Evolutionary conservation across 2,113 vertebrate genomes (phyloP).

Genomic region (Bombycilla garrulus): DNA sequence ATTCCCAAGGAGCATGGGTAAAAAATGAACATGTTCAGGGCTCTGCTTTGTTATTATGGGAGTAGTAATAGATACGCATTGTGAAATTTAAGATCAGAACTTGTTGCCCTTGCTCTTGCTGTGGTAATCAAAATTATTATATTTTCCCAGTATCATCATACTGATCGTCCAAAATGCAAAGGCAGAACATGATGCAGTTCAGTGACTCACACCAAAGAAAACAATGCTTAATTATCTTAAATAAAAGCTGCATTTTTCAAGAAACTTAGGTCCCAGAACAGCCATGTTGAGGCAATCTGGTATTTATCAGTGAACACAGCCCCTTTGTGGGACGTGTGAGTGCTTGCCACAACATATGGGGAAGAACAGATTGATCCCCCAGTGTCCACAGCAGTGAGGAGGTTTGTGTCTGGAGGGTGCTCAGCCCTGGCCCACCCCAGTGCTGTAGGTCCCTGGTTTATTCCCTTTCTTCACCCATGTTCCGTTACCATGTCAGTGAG

Average conservation of each 20-base stretch:
- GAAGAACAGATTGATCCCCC: neutral
- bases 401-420: neutral
- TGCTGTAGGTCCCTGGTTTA: neutral
- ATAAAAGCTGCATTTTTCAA: constrained; percentile 53
- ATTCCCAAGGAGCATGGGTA: neutral
- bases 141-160: constrained; percentile 44
- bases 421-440: neutral
- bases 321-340: neutral
- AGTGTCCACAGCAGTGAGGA: neutral
- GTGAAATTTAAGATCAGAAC: constrained; percentile 31
- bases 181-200: constrained; percentile 19
- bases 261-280: constrained; percentile 25
- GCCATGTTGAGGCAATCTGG: constrained; percentile 34
- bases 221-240: constrained; percentile 60
- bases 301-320: constrained; percentile 41
- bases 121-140: constrained; percentile 43
- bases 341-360: neutral
- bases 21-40: constrained; percentile 28
- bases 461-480: neutral
- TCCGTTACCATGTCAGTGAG: neutral
- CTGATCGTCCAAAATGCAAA: constrained; percentile 14
- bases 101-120: constrained; percentile 46
- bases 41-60: constrained; percentile 46
- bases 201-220: constrained; percentile 65
- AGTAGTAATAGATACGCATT: constrained; percentile 25